Percentiles rank a stretch among this genome's conserved stretches.
phyloP scores from a whole-genome alignment of 2,888 invertebrate species.

The Polydesmus complanatus region DNA sequence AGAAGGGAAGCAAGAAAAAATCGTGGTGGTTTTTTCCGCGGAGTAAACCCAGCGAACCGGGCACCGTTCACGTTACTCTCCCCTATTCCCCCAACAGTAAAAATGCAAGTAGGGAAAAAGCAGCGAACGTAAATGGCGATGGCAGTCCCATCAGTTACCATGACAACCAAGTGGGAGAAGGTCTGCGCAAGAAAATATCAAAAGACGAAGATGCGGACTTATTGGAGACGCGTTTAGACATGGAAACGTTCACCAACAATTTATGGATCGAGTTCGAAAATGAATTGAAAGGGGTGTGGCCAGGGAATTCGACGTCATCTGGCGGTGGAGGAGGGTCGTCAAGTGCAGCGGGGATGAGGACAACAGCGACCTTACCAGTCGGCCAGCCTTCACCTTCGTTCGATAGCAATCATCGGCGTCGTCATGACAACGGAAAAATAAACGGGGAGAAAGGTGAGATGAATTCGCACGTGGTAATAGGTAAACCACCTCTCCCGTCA shows the following conservation, averaged over 20 bases:
- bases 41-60: not conserved
- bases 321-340: too few species aligned
- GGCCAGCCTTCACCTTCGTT: too few species aligned
- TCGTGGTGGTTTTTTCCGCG: not conserved
- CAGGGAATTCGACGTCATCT: not conserved
- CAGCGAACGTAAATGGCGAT: not conserved
- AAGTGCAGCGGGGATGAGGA: too few species aligned
- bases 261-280: not conserved
- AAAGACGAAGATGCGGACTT: not conserved
- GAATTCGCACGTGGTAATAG: not conserved
- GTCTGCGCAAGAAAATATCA: not conserved
- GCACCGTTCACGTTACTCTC: not conserved
- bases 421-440: too few species aligned
- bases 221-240: not conserved
- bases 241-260: not conserved
- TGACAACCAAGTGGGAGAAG: too few species aligned
- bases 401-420: too few species aligned
- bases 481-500: too few species aligned
- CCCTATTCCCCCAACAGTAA: not conserved
- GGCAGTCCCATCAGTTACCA: too few species aligned
- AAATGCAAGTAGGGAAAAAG: not conserved
- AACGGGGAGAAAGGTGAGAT: not conserved
- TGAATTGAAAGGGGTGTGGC: not conserved
- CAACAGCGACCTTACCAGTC: too few species aligned
- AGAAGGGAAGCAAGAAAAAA: not conserved